A percentile compares a stretch with the other conserved stretches of the same genome.
Conservation (phyloP, 2,113 vertebrate genomes). For the Siniperca chuatsi region DNA sequence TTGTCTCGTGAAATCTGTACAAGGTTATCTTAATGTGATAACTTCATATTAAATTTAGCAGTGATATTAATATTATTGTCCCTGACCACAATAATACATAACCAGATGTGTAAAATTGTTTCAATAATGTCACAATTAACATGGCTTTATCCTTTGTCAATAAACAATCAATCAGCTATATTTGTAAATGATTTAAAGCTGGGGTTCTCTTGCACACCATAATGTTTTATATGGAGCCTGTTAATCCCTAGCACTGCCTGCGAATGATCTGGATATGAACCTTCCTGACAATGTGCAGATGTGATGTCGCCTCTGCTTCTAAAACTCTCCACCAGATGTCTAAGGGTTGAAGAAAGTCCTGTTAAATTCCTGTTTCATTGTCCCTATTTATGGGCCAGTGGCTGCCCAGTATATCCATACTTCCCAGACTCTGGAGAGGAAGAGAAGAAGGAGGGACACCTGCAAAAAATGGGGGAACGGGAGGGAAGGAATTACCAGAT, state of each 20-base stretch:
- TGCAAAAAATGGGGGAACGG: constrained; percentile 20
- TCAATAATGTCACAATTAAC: not conserved
- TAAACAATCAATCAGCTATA: not conserved
- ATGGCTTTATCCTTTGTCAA: not conserved
- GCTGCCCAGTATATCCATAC: constrained; percentile 46
- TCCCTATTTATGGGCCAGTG: constrained; percentile 52
- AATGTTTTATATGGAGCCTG: not conserved
- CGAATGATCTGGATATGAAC: constrained; percentile 7
- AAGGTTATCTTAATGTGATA: not conserved
- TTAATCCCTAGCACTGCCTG: not conserved
- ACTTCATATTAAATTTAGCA: not conserved
- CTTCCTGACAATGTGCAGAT: constrained; percentile 25
- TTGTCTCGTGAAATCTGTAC: not conserved
- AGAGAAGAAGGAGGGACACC: constrained; percentile 51
- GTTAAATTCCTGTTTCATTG: constrained; percentile 63
- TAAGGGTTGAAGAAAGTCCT: constrained; percentile 15
- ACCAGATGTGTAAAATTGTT: not conserved
- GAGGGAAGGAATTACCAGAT: constrained; percentile 45
- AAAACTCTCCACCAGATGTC: constrained; percentile 62
- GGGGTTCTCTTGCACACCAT: not conserved
- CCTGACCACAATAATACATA: too few species aligned
- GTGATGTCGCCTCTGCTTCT: constrained; percentile 21
- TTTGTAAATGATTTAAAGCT: not conserved
- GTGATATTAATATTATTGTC: too few species aligned
- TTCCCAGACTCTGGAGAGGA: constrained; percentile 29